phyloP scores from a whole-genome alignment of 2,113 vertebrate genomes.

The Seriola aureovittata region DNA sequence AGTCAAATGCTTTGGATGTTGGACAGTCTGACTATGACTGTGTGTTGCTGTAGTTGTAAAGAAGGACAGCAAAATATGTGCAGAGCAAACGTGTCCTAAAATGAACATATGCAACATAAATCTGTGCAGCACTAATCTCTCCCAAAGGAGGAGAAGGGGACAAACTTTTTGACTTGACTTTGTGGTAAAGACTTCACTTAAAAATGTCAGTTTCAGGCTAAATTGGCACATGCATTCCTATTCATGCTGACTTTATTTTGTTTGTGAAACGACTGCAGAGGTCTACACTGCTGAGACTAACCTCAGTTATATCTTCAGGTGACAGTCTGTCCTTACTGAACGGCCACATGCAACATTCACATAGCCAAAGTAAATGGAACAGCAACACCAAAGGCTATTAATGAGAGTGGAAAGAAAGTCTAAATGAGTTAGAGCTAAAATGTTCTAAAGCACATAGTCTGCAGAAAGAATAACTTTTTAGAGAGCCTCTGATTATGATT shows the following conservation, averaged over 20 bases:
- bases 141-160: background rate
- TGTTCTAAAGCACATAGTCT: background rate
- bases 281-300: slow-evolving; percentile 28
- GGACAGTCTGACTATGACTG: background rate
- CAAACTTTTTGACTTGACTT: background rate
- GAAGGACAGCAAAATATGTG: background rate
- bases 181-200: background rate
- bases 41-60: background rate
- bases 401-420: slow-evolving; percentile 45
- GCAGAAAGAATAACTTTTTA: background rate
- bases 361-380: slow-evolving; percentile 66
- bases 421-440: slow-evolving; percentile 10
- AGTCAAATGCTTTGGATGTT: background rate
- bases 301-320: slow-evolving; percentile 22
- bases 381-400: slow-evolving; percentile 50
- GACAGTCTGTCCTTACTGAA: slow-evolving; percentile 20
- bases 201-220: background rate
- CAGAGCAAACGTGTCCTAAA: background rate
- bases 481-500: background rate
- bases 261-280: slow-evolving; percentile 13
- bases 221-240: background rate
- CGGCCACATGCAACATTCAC: slow-evolving; percentile 34
- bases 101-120: background rate
- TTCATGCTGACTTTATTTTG: slow-evolving; percentile 31
- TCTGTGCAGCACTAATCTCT: background rate